Evolutionary conservation across 2,113 vertebrate species (phyloP).

Genomic region (Pteruthius melanotis): DNA sequence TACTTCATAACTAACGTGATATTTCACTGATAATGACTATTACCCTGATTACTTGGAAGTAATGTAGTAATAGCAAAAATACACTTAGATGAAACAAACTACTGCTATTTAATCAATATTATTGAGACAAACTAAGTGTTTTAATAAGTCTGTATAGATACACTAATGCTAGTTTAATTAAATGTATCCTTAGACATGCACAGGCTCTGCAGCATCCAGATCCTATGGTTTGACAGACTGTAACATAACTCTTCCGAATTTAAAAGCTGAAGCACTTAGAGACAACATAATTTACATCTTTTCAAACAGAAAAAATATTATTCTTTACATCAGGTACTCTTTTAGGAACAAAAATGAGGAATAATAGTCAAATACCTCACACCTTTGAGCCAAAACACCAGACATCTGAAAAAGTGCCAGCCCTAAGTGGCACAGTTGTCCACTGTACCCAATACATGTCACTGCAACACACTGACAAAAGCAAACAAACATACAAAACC

Average conservation of each 20-base stretch:
- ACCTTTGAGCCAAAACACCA: not conserved
- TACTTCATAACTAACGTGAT: conserved; percentile 87
- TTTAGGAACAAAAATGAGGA: not conserved
- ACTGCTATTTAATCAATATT: conserved; percentile 80
- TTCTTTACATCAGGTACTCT: not conserved
- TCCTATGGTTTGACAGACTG: not conserved
- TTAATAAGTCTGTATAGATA: conserved; percentile 76
- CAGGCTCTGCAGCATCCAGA: not conserved
- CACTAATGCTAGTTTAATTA: conserved; percentile 75
- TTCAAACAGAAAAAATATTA: not conserved
- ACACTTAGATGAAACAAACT: conserved; percentile 84
- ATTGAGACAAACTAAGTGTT: conserved; percentile 79
- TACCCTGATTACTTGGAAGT: conserved; percentile 83
- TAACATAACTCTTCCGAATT: not conserved
- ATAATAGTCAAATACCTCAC: not conserved
- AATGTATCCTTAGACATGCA: conserved; percentile 55
- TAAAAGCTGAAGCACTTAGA: not conserved
- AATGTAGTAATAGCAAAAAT: conserved; percentile 85
- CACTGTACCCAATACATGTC: not conserved
- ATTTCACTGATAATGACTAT: conserved; percentile 86
- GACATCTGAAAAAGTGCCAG: not conserved
- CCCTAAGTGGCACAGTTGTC: not conserved
- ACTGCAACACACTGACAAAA: not conserved
- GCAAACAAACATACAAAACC: not conserved
- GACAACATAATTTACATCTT: not conserved